Percentiles rank a stretch among this genome's conserved stretches.
These are phyloP conservation scores for Otocyon megalotis DNA, from an alignment of 2,113 vertebrate genomes.

Conservation along the genomic window DNA sequence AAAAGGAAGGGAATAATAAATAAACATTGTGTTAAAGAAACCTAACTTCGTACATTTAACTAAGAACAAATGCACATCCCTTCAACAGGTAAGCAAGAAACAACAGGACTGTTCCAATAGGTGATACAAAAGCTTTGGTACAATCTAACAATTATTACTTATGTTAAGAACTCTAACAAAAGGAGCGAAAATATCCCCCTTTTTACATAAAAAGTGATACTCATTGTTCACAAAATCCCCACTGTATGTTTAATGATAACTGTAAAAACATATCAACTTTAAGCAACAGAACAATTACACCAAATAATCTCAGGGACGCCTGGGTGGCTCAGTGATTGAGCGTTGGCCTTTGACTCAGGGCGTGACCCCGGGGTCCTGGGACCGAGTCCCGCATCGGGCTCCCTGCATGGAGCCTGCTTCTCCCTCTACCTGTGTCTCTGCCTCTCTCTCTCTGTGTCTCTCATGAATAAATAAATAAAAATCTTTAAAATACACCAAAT, in stretches of 20 bases:
- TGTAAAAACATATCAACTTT: constrained; percentile 22
- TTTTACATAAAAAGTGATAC: constrained; percentile 10
- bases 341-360: no score
- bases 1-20: not conserved
- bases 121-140: not conserved
- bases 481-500: not conserved
- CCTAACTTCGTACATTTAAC: not conserved
- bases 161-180: constrained; percentile 11
- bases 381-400: no score
- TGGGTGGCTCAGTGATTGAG: no score
- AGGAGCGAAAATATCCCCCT: not conserved
- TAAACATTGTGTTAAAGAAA: constrained; percentile 7
- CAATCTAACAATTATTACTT: not conserved
- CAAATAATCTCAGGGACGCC: not conserved
- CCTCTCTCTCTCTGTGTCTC: no score
- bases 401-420: no score
- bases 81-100: constrained; percentile 32
- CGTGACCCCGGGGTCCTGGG: no score
- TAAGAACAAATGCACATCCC: not conserved
- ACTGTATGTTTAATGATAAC: not conserved
- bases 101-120: not conserved
- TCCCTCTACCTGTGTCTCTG: no score
- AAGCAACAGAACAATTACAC: not conserved
- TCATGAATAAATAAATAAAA: no score
- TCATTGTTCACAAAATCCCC: not conserved